phyloP scores from a whole-genome alignment of 2,113 vertebrate species.

The Muntiacus reevesi region DNA sequence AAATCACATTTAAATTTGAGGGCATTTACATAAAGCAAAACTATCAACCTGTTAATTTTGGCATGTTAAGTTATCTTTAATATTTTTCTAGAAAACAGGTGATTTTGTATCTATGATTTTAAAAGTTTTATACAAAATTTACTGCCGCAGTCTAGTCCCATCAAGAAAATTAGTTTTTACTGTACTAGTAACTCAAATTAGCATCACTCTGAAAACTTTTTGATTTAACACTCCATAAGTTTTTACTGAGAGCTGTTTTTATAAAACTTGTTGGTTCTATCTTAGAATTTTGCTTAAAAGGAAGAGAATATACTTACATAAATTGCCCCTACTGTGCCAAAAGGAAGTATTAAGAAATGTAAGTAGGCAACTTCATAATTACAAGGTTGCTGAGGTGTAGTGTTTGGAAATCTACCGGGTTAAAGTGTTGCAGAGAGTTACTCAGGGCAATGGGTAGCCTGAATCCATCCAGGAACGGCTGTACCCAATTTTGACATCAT shows the following conservation, averaged over 20 bases:
- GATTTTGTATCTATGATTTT: conserved; percentile 20
- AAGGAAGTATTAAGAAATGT: not conserved
- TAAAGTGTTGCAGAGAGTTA: not conserved
- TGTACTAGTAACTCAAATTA: not conserved
- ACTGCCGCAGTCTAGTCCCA: not conserved
- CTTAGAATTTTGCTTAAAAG: not conserved
- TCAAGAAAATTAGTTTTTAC: not conserved
- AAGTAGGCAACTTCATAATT: not conserved
- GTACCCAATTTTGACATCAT: not conserved
- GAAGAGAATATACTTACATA: not conserved
- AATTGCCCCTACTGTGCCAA: not conserved
- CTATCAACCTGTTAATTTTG: conserved; percentile 12
- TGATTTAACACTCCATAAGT: not conserved
- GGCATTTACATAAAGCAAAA: conserved; percentile 38
- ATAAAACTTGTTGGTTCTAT: not conserved
- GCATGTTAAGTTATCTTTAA: not conserved
- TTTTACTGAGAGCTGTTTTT: conserved; percentile 11
- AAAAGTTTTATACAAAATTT: conserved; percentile 25
- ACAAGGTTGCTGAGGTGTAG: not conserved
- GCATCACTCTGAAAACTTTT: conserved; percentile 12
- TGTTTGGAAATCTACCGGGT: not conserved
- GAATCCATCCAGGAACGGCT: not conserved
- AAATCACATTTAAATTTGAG: conserved; percentile 43
- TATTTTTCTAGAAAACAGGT: conserved; percentile 36
- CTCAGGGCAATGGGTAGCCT: not conserved